Evolutionary conservation across 2,113 vertebrate species (phyloP).

Genomic region (Megaceryle maxima): DNA sequence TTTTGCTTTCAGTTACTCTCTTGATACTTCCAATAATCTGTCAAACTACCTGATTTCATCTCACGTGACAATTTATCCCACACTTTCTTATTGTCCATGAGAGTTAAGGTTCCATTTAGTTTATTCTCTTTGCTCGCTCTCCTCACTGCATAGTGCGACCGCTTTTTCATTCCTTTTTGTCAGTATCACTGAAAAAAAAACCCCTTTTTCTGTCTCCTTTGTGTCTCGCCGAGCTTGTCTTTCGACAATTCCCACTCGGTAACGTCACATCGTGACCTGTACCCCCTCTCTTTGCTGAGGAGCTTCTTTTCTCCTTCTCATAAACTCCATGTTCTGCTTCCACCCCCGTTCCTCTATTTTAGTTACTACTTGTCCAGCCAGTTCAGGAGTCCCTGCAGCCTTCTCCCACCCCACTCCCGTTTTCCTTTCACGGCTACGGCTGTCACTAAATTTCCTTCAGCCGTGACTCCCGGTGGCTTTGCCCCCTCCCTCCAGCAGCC

Average conservation of each 20-base stretch:
- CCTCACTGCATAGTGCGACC: rapidly evolving
- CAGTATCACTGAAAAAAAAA: not conserved
- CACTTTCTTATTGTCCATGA: not conserved
- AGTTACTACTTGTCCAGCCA: not conserved
- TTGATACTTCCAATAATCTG: not conserved
- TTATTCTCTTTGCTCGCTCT: not conserved
- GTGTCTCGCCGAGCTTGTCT: not conserved
- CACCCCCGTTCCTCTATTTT: too few relatives aligned
- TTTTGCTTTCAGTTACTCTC: not conserved
- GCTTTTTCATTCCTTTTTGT: not conserved
- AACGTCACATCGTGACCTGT: not conserved
- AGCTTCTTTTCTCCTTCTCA: not conserved
- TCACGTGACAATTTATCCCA: not conserved
- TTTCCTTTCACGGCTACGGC: not conserved
- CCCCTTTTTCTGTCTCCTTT: not conserved
- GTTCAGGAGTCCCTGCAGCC: not conserved
- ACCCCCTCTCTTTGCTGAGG: not conserved
- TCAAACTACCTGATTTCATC: not conserved
- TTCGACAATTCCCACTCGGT: rapidly evolving
- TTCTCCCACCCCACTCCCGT: not conserved
- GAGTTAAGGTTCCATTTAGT: not conserved
- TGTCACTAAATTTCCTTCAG: not conserved
- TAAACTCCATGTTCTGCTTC: rapidly evolving
- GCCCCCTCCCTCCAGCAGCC: not conserved
- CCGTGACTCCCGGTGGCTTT: not conserved